Base-by-base conservation (phyloP, 2,888 invertebrate species). In the Tanypteryx hageni region DNA sequence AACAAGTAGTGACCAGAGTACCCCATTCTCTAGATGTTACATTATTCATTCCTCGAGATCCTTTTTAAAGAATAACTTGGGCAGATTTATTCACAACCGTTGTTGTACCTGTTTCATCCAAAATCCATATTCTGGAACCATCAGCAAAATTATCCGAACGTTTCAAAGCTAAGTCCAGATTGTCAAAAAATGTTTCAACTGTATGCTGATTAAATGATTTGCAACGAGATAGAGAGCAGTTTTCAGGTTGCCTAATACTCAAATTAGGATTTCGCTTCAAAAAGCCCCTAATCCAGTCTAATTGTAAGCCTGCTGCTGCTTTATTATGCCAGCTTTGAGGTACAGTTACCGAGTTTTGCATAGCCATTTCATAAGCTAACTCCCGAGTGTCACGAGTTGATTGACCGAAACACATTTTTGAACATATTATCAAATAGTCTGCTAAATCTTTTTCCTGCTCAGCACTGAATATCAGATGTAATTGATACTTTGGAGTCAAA, bases 1-100 rank as follows among this genome's bases (percentile, higher is more conserved):
- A 93, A 91, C 94, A 94, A 10, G 94, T 94, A 13, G 94, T 95
- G 76, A 94, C 94, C n/a, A 94, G 93, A 14, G 93, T 93, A 93
- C 94, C 94, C 93, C 94, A 94, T 94, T 95, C 95, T 7, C 93
- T 94, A 92, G 94, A 94, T 44, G 94, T 94, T 3, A 93, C 93
- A 93, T 94, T 22, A n/a, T 57, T 84, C 4, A 93, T 27, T 44
- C 76, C 68, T 81, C 92, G 93, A 18, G 57, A 44, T 57, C 94
- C 93, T 93, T 93, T 94, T 44, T 92, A 92, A 92, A 94, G 94
- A 81, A 94, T 83, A 10, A 94, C 93, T 93, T 93, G 93, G 27
- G 85, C 89, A 58, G 93, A 93, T 56, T 93, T 93, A 7, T 57
- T 16, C 83, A 93, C 93, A 44, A 94, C 93, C 27, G 93, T 94